Evolutionary conservation across 2,888 invertebrate species (phyloP), one percentile per base, ranked within the genome.

Genomic region (Sturmia bella): DNA sequence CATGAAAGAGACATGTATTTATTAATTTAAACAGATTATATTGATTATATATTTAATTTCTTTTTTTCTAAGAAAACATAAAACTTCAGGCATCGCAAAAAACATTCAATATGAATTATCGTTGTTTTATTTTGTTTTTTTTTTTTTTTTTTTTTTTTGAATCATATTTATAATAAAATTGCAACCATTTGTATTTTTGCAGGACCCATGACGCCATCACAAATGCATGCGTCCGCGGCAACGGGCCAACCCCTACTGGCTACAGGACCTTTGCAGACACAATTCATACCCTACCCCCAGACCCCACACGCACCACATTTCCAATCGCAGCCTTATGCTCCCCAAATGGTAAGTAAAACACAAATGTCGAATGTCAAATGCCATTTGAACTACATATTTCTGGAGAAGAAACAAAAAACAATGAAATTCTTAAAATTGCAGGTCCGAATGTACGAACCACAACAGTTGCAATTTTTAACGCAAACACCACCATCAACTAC

Each of bases 231-330:
- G 74, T 93, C 94, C 37, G 84, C 90, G 75, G 91, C 91, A 69
- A 96, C 96, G 45, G 97, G 97, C 0, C 97, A 96, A 90, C 97
- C 97, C 4, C 92, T 97, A 77, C 91, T 97, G 86, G 95, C 97
- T 48, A 95, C 96, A 21, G 95, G 95, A 19, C 95, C 96, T 12
- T 92, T 96, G 88, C 95, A 94, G 52, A 68, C 83, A 88, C 95
- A 92, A 85, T 93, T 93, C 89, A 92, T 94, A 88, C 93, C 93
- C 84, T 93, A 94, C 91, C 93, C 93, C 87, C 94, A 93, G 89
- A 92, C 93, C 84, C 91, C 88, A 86, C 91, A 90, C 92, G 92
- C 91, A 90, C 91, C 84, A 90, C 92, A 88, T 88, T 93, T 87
- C 92, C 90, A 87, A 86, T 87, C 90, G 68, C 92, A 92, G 75